Base-by-base conservation (phyloP, 2,888 invertebrate genomes). In the Rapana venosa region DNA sequence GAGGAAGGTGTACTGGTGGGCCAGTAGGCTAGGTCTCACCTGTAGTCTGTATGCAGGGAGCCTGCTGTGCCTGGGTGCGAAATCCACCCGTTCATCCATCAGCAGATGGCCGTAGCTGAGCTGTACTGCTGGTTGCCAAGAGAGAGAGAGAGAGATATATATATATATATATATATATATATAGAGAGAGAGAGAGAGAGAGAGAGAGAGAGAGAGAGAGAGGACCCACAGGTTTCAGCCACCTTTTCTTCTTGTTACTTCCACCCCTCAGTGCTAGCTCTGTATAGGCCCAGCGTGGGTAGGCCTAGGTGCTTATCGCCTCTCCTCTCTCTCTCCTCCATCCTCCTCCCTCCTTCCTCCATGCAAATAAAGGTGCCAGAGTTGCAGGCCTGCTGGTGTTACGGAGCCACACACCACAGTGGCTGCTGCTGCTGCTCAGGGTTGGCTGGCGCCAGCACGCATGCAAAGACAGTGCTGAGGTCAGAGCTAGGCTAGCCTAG, bases 401-500 rank as follows among this genome's bases (percentile, higher is more conserved):
- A 26, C 13, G 13, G 74, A n/a, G n/a, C 26, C 26, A n/a, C 47
- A 47, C 4, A 47, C n/a, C n/a, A n/a, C n/a, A n/a, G 61, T 15
- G 66, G 74, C n/a, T 74, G n/a, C 74, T n/a, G 26, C 4, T 66
- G 66, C 74, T 74, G 85, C 66, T 26, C 58, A 47, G 47, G 47
- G 4, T 47, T n/a, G n/a, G 8, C 11, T 30, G 22, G 86, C 61
- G 30, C 61, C 58, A 86, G 85, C 56, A 81, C 6, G 20, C 20
- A 83, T 8, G n/a, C 47, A 86, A 66, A 47, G 85, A 85, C 47
- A 85, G 66, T n/a, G 85, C 35, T 26, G 66, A 32, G 58, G 86
- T 86, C 86, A 86, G 26, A 58, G 47, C 32, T 22, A 35, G 22
- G 22, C 61, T 2, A n/a, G n/a, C n/a, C n/a, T n/a, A n/a, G n/a